These are phyloP conservation scores for Drosophila borborema DNA, from an alignment of 2,888 invertebrate genomes.

Conservation along the genomic window DNA sequence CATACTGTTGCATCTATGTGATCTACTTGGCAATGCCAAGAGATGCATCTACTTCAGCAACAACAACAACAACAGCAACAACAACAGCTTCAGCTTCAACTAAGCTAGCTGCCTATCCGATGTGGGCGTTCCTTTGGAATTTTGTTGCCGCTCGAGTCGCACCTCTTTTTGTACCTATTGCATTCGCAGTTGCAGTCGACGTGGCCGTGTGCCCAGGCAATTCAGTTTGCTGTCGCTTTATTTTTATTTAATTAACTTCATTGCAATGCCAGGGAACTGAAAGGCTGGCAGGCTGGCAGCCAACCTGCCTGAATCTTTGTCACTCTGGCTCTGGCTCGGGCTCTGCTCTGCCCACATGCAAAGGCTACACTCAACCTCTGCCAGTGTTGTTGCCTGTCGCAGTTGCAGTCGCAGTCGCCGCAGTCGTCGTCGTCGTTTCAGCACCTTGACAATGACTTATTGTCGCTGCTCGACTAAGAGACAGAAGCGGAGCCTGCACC, in stretches of 20 bases:
- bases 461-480: constrained; percentile 49
- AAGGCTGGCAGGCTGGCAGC: constrained; percentile 19
- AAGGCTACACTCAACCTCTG: constrained; percentile 40
- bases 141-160: constrained; percentile 18
- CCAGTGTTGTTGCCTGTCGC: constrained; percentile 57
- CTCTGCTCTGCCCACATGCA: constrained; percentile 61
- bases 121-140: constrained; percentile 57
- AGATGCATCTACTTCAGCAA: constrained; percentile 43
- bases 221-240: constrained; percentile 73
- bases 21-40: constrained; percentile 67
- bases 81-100: constrained; percentile 34
- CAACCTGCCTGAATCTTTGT: constrained; percentile 40
- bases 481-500: constrained; percentile 24
- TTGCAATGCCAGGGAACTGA: constrained; percentile 55
- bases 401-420: constrained; percentile 48
- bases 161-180: constrained; percentile 15
- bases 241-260: constrained; percentile 79
- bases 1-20: constrained; percentile 49
- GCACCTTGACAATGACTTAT: constrained; percentile 79
- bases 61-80: constrained; percentile 21
- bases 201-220: constrained; percentile 52
- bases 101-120: constrained; percentile 43
- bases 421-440: constrained; percentile 61
- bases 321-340: constrained; percentile 6
- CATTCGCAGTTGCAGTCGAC: constrained; percentile 14